phyloP scores from a whole-genome alignment of 2,797 vertebrate genomes.

The Gobionotothen gibberifrons region DNA sequence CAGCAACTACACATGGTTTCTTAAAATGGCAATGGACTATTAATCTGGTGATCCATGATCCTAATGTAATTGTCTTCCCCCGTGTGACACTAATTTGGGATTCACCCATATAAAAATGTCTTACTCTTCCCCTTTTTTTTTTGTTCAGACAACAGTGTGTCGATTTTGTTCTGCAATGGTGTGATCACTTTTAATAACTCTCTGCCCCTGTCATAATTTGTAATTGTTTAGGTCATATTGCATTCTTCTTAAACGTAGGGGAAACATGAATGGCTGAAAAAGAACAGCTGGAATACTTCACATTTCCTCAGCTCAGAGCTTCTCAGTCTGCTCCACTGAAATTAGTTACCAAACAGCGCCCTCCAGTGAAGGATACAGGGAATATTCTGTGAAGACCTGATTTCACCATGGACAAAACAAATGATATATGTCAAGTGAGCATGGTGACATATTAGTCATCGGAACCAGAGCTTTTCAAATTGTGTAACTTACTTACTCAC shows the following conservation, averaged over 20 bases:
- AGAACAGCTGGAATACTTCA: conserved; percentile 15
- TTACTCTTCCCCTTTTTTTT: conserved; percentile 1
- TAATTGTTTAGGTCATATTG: not conserved
- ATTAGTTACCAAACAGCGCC: conserved; percentile 79
- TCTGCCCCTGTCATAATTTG: conserved; percentile 16
- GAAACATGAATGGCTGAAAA: conserved; percentile 5
- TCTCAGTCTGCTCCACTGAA: not conserved
- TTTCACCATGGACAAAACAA: not conserved
- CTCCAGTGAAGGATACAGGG: conserved; percentile 60
- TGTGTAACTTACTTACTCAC: conserved; percentile 1
- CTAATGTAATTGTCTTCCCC: not conserved
- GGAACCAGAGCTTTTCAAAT: not conserved
- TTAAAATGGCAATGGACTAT: not conserved
- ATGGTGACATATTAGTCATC: conserved; percentile 25
- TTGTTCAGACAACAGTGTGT: not conserved
- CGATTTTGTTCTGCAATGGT: not conserved
- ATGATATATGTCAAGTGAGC: not conserved
- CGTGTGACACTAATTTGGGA: conserved; percentile 15
- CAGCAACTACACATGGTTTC: not conserved
- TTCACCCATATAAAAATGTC: conserved; percentile 19
- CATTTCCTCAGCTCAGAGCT: conserved; percentile 20
- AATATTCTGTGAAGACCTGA: not conserved
- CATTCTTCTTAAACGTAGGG: conserved; percentile 4
- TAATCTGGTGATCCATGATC: conserved; percentile 1
- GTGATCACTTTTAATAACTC: not conserved